Evolutionary conservation across 2,113 vertebrate species (phyloP), one percentile per base, ranked within the genome.

Genomic region (Puffinus mauretanicus): DNA sequence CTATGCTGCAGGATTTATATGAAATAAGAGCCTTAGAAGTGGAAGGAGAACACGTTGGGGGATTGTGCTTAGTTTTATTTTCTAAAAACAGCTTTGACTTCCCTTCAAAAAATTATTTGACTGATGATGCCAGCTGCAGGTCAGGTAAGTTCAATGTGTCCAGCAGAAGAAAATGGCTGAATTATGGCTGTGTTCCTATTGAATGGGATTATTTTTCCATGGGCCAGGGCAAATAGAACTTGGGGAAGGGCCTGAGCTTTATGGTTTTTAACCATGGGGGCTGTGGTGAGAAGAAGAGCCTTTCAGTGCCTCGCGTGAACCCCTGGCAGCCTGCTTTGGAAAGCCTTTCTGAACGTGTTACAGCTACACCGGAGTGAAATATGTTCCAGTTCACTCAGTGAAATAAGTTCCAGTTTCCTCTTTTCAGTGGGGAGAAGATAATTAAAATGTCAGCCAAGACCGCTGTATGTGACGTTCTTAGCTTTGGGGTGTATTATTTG

Each of bases 221-320:
- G 7, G 16, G 26, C 17, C 46, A 38, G 51, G 42, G 25, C 17
- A 60, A 5, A 12, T 0, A 14, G 21, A 46, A 26, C 0, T 5
- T 82, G 69, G 47, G 58, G 29, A 78, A 87, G 55, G 32, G 72
- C 8, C 61, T 67, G 84, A 64, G 32, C 84, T 79, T 16, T 34
- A 11, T 29, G 25, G 2, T 4, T 73, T 78, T 60, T 32, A 55
- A 14, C 13, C 15, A 2, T 3, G 7, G n/a, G 47, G 19, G 32
- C 44, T 77, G 38, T 13, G 21, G 11, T 17, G 34, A 49, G 67
- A 29, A 71, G 65, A 52, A 67, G 57, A 94, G 19, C 52, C 34
- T 71, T 55, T 38, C 34, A 0, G 1, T 38, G 42, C 61, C 52
- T 76, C 0, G 0, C 1, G 2, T 58, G 66, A 67, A 13, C 7